Conservation (phyloP, 2,797 vertebrate genomes). For the Rhinatrema bivittatum region DNA sequence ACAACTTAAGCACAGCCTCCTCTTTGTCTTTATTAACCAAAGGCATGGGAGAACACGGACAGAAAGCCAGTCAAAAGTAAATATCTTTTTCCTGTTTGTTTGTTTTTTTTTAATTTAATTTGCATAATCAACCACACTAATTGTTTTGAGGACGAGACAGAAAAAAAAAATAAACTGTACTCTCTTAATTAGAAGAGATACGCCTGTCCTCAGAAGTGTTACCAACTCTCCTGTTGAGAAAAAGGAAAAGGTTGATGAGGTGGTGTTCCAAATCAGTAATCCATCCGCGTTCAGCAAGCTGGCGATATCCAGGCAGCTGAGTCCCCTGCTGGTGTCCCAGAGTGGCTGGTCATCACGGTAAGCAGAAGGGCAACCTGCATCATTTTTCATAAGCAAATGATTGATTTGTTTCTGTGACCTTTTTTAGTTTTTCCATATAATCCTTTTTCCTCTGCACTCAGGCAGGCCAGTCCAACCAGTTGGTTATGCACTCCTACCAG, state of each 20-base stretch:
- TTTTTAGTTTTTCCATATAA: rapidly evolving
- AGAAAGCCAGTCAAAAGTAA: constrained; percentile 56
- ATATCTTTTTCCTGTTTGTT: constrained; percentile 9
- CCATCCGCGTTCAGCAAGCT: constrained; percentile 93
- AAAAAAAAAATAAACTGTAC: too few species aligned
- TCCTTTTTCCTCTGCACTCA: too few species aligned
- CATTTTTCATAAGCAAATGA: too few species aligned
- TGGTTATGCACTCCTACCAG: too few species aligned
- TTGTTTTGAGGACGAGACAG: too few species aligned
- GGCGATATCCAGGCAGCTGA: constrained; percentile 73
- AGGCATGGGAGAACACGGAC: constrained; percentile 52
- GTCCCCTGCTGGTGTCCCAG: constrained; percentile 71
- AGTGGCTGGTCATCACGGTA: constrained; percentile 88
- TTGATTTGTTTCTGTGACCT: not conserved
- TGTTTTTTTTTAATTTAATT: too few species aligned
- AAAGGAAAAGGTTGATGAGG: constrained; percentile 54
- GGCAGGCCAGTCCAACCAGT: too few species aligned
- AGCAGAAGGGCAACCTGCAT: too few species aligned
- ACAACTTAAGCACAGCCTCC: constrained; percentile 29
- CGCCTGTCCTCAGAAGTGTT: constrained; percentile 47
- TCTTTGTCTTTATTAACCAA: constrained; percentile 41
- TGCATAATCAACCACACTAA: too few species aligned
- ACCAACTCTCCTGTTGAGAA: constrained; percentile 66
- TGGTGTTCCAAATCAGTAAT: constrained; percentile 82
- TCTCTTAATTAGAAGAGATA: constrained; percentile 59